phyloP scores from a whole-genome alignment of 2,888 invertebrate species.

The Cephus runcator region DNA sequence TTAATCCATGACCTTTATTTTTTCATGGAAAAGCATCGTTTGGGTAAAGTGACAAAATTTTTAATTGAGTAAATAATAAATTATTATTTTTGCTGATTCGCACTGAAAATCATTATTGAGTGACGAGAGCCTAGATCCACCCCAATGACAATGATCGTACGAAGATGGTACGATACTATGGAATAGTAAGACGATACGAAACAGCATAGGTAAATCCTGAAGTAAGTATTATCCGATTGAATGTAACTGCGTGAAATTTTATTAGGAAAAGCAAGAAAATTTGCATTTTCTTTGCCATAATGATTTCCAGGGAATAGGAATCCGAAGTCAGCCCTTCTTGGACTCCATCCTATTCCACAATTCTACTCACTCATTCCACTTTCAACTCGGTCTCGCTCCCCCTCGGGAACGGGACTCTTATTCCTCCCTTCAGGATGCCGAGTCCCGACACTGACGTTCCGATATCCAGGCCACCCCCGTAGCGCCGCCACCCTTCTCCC shows the following conservation, averaged over 20 bases:
- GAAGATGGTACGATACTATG: background rate
- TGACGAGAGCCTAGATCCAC: background rate
- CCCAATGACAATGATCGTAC: background rate
- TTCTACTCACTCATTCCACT: slow-evolving; percentile 55
- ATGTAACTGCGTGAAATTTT: background rate
- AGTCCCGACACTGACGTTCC: slow-evolving; percentile 56
- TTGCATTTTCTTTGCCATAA: background rate
- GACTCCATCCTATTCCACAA: slow-evolving; percentile 54
- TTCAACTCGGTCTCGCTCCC: slow-evolving; percentile 40
- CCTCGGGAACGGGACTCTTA: slow-evolving; percentile 53
- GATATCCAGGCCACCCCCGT: slow-evolving; percentile 38
- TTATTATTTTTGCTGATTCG: background rate
- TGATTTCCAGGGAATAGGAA: background rate
- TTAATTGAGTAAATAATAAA: background rate
- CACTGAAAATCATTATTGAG: background rate
- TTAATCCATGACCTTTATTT: background rate
- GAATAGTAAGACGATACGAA: background rate
- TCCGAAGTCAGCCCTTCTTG: slow-evolving; percentile 33
- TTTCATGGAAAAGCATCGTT: background rate
- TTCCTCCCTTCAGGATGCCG: slow-evolving; percentile 53
- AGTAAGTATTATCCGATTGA: background rate
- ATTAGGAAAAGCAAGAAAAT: background rate
- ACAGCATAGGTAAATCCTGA: background rate
- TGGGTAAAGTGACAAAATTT: background rate
- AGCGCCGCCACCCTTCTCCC: slow-evolving; percentile 20